Conservation (phyloP, 2,797 vertebrate species). For the Esox lucius region DNA sequence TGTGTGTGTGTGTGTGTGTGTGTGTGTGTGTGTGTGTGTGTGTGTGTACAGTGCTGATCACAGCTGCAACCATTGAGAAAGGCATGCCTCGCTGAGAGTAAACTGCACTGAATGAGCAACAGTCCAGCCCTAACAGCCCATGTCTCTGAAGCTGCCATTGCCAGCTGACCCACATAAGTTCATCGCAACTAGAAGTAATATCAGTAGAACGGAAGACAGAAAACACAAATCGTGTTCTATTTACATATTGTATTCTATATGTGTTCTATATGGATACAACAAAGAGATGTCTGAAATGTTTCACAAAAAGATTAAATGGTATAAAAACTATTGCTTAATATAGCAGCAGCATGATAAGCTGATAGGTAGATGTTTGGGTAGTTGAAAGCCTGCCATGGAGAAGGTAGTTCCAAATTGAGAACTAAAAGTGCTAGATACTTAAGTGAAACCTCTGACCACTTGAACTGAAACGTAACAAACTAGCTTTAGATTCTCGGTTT, state of each 20-base stretch:
- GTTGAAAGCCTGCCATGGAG: background rate
- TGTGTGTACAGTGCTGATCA: background rate
- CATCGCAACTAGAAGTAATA: too few species aligned
- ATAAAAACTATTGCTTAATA: background rate
- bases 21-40: slow-evolving; percentile 6
- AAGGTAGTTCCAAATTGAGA: background rate
- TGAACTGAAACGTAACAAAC: background rate
- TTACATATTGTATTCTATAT: too few species aligned
- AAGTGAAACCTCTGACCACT: background rate
- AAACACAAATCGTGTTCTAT: too few species aligned
- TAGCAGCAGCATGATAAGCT: background rate
- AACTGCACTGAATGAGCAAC: background rate
- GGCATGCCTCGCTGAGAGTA: slow-evolving; percentile 1
- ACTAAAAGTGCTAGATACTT: background rate
- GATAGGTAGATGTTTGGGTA: background rate
- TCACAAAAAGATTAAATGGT: background rate
- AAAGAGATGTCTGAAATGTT: background rate
- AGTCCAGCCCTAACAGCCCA: too few species aligned
- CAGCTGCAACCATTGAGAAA: slow-evolving; percentile 21
- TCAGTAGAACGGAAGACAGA: too few species aligned
- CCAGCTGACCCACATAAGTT: too few species aligned
- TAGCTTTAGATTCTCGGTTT: background rate
- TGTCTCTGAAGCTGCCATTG: too few species aligned
- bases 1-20: slow-evolving; percentile 8
- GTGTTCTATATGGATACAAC: background rate